A percentile compares a stretch with the other conserved stretches of the same genome.
These are phyloP conservation scores for Volucella inflata DNA, from an alignment of 2,888 invertebrate genomes.

Conservation along the genomic window DNA sequence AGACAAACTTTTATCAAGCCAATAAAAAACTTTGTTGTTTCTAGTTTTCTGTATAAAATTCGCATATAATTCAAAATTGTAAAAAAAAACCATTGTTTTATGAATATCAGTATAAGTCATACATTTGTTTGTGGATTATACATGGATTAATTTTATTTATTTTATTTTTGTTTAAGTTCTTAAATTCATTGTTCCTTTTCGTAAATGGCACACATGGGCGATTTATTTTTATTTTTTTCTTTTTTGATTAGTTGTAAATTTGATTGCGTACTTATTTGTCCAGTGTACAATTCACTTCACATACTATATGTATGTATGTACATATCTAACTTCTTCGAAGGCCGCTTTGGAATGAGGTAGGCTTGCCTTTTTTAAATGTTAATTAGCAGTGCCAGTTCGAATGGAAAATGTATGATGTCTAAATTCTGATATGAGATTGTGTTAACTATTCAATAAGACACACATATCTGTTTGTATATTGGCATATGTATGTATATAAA, in stretches of 20 bases:
- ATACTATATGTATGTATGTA: constrained; percentile 2
- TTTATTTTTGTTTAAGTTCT: constrained; percentile 7
- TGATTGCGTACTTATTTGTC: not conserved
- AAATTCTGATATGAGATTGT: constrained; percentile 30
- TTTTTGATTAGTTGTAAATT: constrained; percentile 11
- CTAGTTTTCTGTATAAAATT: constrained; percentile 2
- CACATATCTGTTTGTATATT: too few relatives aligned
- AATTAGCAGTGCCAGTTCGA: constrained; percentile 1
- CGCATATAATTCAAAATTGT: constrained; percentile 16
- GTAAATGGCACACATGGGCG: constrained; percentile 46
- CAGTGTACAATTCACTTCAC: not conserved
- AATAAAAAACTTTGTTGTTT: constrained; percentile 27
- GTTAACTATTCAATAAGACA: constrained; percentile 4
- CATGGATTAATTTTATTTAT: not conserved
- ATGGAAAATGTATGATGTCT: not conserved
- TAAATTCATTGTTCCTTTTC: constrained; percentile 29
- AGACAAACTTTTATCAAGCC: constrained; percentile 22
- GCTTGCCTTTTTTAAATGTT: constrained; percentile 42
- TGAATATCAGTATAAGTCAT: constrained; percentile 17
- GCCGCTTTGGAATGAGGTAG: constrained; percentile 71
- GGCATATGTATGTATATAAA: too few relatives aligned
- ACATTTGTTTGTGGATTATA: not conserved
- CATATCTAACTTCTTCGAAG: constrained; percentile 31
- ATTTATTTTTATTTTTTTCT: constrained; percentile 8
- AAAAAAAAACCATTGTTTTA: constrained; percentile 11